Percentiles rank a stretch among this genome's conserved stretches.
These are phyloP conservation scores for Pseudolaguvia tuberculata DNA, from an alignment of 2,113 vertebrate species.

Conservation along the genomic window DNA sequence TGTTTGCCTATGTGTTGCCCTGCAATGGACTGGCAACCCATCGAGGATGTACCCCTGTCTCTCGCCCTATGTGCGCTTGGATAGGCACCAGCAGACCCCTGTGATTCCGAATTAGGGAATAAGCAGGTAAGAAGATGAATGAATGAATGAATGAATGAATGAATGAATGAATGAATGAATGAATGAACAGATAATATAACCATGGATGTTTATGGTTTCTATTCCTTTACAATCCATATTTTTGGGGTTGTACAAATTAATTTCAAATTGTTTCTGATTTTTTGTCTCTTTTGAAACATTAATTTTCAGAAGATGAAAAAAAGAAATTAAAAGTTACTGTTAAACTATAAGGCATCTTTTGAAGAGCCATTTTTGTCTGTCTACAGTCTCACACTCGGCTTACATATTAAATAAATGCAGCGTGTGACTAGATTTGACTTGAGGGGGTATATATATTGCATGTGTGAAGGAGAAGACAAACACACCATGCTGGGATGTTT, in stretches of 20 bases:
- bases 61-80: too few relatives aligned
- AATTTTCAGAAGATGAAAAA: too few relatives aligned
- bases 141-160: too few relatives aligned
- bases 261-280: conserved; percentile 54
- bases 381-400: conserved; percentile 2
- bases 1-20: too few relatives aligned
- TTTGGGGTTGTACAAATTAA: conserved; percentile 58
- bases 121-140: too few relatives aligned
- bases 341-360: conserved; percentile 18
- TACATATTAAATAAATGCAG: conserved; percentile 37
- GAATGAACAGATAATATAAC: too few relatives aligned
- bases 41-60: too few relatives aligned
- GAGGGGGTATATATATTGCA: conserved; percentile 13
- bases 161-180: too few relatives aligned
- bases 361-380: conserved; percentile 8
- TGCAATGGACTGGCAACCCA: too few relatives aligned
- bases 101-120: too few relatives aligned
- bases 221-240: conserved; percentile 54
- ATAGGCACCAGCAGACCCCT: too few relatives aligned
- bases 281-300: too few relatives aligned
- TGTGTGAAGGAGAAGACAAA: conserved; percentile 38
- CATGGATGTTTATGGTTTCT: conserved; percentile 66
- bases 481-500: conserved; percentile 43
- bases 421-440: conserved; percentile 14
- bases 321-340: conserved; percentile 47